Base-by-base conservation (phyloP, 2,888 invertebrate genomes). In the Caenorhabditis auriculariae region DNA sequence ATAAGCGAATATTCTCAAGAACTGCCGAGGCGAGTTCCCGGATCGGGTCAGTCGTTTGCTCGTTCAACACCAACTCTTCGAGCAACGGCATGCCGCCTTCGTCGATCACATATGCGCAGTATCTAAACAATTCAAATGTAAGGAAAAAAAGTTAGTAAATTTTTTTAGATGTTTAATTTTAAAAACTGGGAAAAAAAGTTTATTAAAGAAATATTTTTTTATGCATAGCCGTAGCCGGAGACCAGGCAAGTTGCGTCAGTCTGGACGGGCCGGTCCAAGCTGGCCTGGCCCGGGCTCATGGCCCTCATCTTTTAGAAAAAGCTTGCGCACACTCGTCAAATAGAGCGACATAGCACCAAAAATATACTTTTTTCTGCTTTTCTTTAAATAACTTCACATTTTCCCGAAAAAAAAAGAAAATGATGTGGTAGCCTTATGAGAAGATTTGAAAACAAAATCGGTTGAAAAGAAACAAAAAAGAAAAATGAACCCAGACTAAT, bases 71-170 rank as follows among this genome's bases (percentile, higher is more conserved):
- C 3, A 85, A 57, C 3, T 70, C 87, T 57, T 87, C 84, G 39
- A 95, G 85, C 60, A 92, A 85, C 38, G 85, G 85, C 48, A 92
- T 82, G 0, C 95, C 95, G 32, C 90, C 89, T 84, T 95, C 95
- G 42, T 88, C 87, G 76, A 89, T 88, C 42, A 96, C 88, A 79
- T 94, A 86, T 64, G 87, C 85, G 83, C 94, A 95, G 85, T 96
- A 96, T 84, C 93, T 94, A 32, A 12, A 59, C 29, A 35, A n/a
- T n/a, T 38, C 93, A 93, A 93, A 27, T 39, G 12, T 27, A 44
- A 19, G 7, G n/a, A 19, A 7, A 19, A 15, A 41, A 19, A 6
- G 7, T 17, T 41, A 19, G n/a, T n/a, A n/a, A n/a, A n/a, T n/a
- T n/a, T n/a, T n/a, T n/a, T n/a, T n/a, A n/a, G 7, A n/a, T 15